Base-by-base conservation (phyloP, 2,888 invertebrate species). In the Campoletis raptor region DNA sequence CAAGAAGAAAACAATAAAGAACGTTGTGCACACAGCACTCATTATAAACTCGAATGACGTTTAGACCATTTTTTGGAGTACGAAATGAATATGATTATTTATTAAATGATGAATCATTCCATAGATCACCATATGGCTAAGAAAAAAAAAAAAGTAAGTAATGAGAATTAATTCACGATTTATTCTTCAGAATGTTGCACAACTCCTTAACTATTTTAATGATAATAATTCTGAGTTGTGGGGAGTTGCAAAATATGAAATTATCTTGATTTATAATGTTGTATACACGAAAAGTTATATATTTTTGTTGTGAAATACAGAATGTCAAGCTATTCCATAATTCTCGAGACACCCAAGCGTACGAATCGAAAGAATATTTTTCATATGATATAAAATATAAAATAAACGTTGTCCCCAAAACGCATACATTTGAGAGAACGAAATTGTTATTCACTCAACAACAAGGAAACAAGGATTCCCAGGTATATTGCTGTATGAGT, bases 361-460 rank as follows among this genome's bases (percentile, higher is more conserved):
- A 36, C 18, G 30, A 37, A 12, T 21, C 30, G 15, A 7, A 57
- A 57, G 36, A 52, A 45, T 45, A 52, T 72, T 78, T 78, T 52
- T 66, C 45, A 10, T 15, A 67, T 42, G 21, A 24, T 66, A 36
- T 36, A 69, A 69, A 69, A 45, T 45, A 21, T 10, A 5, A 15
- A 24, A 18, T 24, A 6, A 24, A 54, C 21, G 10, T 78, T 52
- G 52, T 64, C 67, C 40, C 36, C 15, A 15, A 67, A 67, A 24
- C 18, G 10, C 24, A 69, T 37, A 40, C 18, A 8, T 1, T 30
- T 30, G 2, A 30, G 30, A 42, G 36, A 21, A 36, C 10, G 30
- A 45, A 70, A 57, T 69, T 36, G 21, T 70, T 70, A 70, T 64
- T 81, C 48, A 45, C 37, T 64, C 37, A 48, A 64, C 48, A 64